Conservation (phyloP, 2,888 invertebrate genomes). For the Xanthorhoe spadicearia region DNA sequence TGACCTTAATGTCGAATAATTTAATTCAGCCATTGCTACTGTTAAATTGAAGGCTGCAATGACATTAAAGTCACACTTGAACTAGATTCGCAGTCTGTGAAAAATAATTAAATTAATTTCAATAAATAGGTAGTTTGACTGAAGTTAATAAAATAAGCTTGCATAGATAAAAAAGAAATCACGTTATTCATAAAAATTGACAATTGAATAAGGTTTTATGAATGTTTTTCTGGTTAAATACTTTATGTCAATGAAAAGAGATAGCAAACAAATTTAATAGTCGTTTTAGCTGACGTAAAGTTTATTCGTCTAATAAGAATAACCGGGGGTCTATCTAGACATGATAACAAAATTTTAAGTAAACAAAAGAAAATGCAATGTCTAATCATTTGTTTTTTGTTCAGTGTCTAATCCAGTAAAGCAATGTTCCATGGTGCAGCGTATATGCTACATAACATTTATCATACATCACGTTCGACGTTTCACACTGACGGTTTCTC, state of each 20-base stretch:
- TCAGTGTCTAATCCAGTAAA: constrained; percentile 50
- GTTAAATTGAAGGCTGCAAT: background rate
- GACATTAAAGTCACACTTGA: background rate
- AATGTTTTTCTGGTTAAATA: too few relatives aligned
- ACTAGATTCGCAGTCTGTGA: background rate
- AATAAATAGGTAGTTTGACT: too few relatives aligned
- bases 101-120: background rate
- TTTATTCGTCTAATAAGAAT: too few relatives aligned
- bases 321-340: too few relatives aligned
- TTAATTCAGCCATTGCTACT: background rate
- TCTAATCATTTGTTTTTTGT: too few relatives aligned
- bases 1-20: background rate
- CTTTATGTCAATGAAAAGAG: too few relatives aligned
- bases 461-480: constrained; percentile 80
- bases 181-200: background rate
- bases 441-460: constrained; percentile 70
- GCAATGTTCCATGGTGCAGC: constrained; percentile 44
- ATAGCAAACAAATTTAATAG: too few relatives aligned
- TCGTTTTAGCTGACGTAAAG: too few relatives aligned
- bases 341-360: background rate
- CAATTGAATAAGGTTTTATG: too few relatives aligned
- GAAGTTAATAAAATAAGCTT: too few relatives aligned
- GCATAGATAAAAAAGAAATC: too few relatives aligned
- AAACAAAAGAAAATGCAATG: constrained; percentile 7
- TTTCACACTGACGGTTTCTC: constrained; percentile 75